Base-by-base conservation (phyloP, 2,888 invertebrate species). In the Endomychus coccineus region DNA sequence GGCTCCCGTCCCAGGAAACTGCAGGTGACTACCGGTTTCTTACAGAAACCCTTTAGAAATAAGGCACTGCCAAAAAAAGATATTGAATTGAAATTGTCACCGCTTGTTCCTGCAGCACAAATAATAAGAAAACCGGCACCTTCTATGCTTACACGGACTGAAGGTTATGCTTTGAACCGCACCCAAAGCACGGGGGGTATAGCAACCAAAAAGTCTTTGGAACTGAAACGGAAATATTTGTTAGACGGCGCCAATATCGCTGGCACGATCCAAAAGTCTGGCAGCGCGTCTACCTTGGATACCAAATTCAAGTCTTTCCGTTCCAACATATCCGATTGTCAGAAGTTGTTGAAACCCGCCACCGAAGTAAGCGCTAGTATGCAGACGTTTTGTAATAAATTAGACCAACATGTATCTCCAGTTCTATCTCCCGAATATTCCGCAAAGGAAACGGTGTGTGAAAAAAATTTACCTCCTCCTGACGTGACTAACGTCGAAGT, bases 111-210 rank as follows among this genome's bases (percentile, higher is more conserved):
- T 42, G 44, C 48, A 23, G 53, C 57, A 43, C 50, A 55, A 33
- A 42, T 51, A 22, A 40, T 51, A 33, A 55, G 55, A 52, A 61
- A 58, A 52, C 51, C 59, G 27, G 52, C 58, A 52, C 54, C 53
- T 9, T 41, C 54, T 35, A 44, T 56, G 28, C 43, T 56, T 30
- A 49, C 54, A 45, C 71, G 75, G 3, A 71, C 73, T 9, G 80
- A 80, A n/a, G 83, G 85, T 45, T 86, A 84, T 58, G 71, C 84
- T 24, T 71, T 89, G 24, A 85, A 82, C 58, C 77, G 87, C 53
- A 84, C 88, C 1, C 83, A 86, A 44, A 88, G 88, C 45, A 88
- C 88, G 1, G 87, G 87, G 54, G 88, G 88, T 12, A 80, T 90
- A 36, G 89, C 89, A 7, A 85, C 88, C 10, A 88, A 88, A 64